These are phyloP conservation scores for Thereva unica DNA, from an alignment of 2,888 invertebrate species.

Conservation along the genomic window DNA sequence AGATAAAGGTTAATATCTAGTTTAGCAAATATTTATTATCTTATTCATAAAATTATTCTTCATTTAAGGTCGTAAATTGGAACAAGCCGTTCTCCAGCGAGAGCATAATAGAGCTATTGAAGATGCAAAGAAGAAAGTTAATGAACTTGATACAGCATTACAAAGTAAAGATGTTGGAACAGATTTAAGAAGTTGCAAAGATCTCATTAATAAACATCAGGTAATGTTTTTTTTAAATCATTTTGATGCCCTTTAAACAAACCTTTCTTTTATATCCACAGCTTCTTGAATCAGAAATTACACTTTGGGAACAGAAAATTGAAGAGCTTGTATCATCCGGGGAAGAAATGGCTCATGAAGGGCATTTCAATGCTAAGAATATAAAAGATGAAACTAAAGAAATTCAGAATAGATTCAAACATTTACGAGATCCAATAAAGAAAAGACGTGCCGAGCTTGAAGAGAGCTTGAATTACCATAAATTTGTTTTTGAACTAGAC, in stretches of 20 bases:
- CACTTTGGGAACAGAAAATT: constrained; percentile 81
- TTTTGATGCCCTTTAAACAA: not conserved
- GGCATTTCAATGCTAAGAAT: constrained; percentile 90
- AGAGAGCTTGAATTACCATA: constrained; percentile 79
- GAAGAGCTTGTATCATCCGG: constrained; percentile 77
- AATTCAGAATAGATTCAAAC: constrained; percentile 71
- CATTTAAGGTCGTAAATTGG: constrained; percentile 67
- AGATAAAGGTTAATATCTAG: constrained; percentile 56
- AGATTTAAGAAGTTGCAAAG: constrained; percentile 89
- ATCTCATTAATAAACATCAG: constrained; percentile 88
- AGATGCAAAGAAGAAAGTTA: constrained; percentile 83
- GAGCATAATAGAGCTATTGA: constrained; percentile 80
- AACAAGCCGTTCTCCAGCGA: constrained; percentile 88
- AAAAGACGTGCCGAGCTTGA: constrained; percentile 77
- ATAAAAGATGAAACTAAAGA: constrained; percentile 79
- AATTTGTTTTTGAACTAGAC: constrained; percentile 90
- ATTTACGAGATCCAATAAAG: constrained; percentile 73
- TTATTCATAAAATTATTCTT: not conserved
- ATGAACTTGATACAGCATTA: constrained; percentile 80
- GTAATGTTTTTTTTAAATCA: constrained; percentile 59
- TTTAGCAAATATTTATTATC: not conserved
- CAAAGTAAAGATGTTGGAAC: constrained; percentile 82
- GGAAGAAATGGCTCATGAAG: constrained; percentile 87
- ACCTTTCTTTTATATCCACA: constrained; percentile 1
- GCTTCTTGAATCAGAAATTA: constrained; percentile 79